These are phyloP conservation scores for Lithophane leautieri DNA, from an alignment of 2,888 invertebrate species.

Conservation along the genomic window DNA sequence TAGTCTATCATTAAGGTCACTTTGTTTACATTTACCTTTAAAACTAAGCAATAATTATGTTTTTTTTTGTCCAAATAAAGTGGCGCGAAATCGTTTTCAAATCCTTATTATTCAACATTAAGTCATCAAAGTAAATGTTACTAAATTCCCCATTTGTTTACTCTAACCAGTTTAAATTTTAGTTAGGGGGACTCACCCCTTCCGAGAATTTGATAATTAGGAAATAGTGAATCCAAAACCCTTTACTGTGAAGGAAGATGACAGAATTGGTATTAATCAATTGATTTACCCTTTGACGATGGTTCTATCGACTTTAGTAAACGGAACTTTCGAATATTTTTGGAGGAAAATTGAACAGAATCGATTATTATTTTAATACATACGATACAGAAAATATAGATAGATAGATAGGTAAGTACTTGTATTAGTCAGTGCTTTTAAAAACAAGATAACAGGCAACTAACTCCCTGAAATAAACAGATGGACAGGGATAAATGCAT, in stretches of 20 bases:
- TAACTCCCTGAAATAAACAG: background rate
- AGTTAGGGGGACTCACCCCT: conserved; percentile 76
- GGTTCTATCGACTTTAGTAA: conserved; percentile 3
- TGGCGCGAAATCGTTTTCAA: conserved; percentile 5
- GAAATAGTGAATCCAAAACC: conserved; percentile 88
- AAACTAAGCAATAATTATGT: background rate
- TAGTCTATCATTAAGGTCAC: conserved; percentile 27
- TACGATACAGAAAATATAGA: background rate
- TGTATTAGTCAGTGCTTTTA: conserved; percentile 4
- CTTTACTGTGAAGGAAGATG: conserved; percentile 79
- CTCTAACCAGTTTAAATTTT: conserved; percentile 67
- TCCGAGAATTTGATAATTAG: conserved; percentile 82
- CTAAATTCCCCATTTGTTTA: conserved; percentile 68
- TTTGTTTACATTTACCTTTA: conserved; percentile 19
- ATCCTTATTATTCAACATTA: conserved; percentile 26
- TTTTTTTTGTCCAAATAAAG: background rate
- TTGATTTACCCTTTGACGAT: conserved; percentile 69
- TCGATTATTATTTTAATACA: background rate
- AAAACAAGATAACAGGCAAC: conserved; percentile 38
- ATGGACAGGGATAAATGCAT: conserved; percentile 42
- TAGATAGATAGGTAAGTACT: background rate
- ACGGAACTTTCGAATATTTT: background rate
- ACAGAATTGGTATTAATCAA: conserved; percentile 78
- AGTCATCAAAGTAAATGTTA: conserved; percentile 57
- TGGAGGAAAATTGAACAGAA: background rate